A percentile compares a stretch with the other conserved stretches of the same genome.
phyloP scores from a whole-genome alignment of 2,888 invertebrate genomes.

The Caenorhabditis macrosperma region DNA sequence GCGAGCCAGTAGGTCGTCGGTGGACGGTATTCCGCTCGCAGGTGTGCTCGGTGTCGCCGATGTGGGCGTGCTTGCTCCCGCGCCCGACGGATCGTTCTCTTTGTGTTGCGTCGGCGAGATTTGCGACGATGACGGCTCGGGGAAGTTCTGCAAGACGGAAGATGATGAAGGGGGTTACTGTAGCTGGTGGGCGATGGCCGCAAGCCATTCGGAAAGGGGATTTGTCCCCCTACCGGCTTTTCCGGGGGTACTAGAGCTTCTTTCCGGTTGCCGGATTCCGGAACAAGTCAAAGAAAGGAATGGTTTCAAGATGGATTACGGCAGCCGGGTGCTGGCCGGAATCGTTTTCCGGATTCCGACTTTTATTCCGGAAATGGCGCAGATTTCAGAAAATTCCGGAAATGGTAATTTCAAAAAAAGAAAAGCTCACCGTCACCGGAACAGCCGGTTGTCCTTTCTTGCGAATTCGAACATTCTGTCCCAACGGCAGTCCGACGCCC shows the following conservation, averaged over 20 bases:
- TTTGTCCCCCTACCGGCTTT: too few relatives aligned
- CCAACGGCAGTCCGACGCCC: conserved; percentile 45
- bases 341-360: too few relatives aligned
- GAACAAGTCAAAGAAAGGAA: too few relatives aligned
- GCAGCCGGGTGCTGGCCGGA: too few relatives aligned
- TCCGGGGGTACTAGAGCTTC: too few relatives aligned
- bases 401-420: background rate
- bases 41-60: conserved; percentile 25
- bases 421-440: conserved; percentile 57
- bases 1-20: conserved; percentile 59
- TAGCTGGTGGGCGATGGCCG: background rate
- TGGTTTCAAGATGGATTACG: too few relatives aligned
- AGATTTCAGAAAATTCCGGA: background rate
- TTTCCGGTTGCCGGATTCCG: too few relatives aligned
- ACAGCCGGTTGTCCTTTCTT: conserved; percentile 66
- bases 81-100: conserved; percentile 51
- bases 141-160: conserved; percentile 30
- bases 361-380: background rate
- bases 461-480: conserved; percentile 55
- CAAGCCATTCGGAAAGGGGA: too few relatives aligned
- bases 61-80: conserved; percentile 5
- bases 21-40: conserved; percentile 39
- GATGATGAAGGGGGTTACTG: background rate
- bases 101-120: conserved; percentile 63
- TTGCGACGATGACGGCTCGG: conserved; percentile 19